phyloP scores from a whole-genome alignment of 2,113 vertebrate species.

The Pterocles burchelli region DNA sequence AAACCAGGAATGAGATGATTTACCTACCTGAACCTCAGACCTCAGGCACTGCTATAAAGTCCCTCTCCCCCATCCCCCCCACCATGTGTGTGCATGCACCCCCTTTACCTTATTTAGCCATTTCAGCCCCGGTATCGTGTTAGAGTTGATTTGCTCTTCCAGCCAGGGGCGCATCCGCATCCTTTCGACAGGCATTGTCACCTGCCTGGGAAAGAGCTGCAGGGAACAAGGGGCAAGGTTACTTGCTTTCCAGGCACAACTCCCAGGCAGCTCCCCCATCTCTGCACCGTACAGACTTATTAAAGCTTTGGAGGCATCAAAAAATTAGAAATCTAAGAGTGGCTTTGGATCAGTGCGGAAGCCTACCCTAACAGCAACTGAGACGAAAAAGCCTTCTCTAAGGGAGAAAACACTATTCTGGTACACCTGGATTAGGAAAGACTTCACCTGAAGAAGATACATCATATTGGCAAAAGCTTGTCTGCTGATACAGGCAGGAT shows the following conservation, averaged over 20 bases:
- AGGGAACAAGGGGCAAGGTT: neutral
- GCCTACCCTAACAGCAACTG: neutral
- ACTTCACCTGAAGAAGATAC: neutral
- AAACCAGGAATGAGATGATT: slow-evolving; percentile 17
- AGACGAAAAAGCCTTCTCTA: neutral
- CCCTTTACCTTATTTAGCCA: slow-evolving; percentile 92
- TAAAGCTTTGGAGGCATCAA: neutral
- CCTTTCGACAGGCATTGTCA: slow-evolving; percentile 94
- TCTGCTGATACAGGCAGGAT: neutral
- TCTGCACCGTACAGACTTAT: neutral
- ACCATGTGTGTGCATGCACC: rapidly evolving
- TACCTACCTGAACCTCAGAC: neutral
- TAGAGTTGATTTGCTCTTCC: slow-evolving; percentile 96
- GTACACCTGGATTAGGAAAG: neutral
- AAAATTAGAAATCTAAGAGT: neutral
- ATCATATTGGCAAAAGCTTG: neutral
- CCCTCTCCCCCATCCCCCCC: neutral
- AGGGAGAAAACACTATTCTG: neutral
- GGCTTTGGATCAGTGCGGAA: neutral
- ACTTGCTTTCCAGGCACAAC: neutral
- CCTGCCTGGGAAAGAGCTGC: slow-evolving; percentile 58
- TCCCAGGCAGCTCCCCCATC: neutral
- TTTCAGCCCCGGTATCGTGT: slow-evolving; percentile 91
- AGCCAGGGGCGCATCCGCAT: slow-evolving; percentile 99
- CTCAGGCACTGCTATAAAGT: neutral